Evolutionary conservation across 37 sponge, comb jelly and placozoan species (phyloP), one percentile per base, ranked within the genome.

Genomic region (Eunapius fragilis): DNA sequence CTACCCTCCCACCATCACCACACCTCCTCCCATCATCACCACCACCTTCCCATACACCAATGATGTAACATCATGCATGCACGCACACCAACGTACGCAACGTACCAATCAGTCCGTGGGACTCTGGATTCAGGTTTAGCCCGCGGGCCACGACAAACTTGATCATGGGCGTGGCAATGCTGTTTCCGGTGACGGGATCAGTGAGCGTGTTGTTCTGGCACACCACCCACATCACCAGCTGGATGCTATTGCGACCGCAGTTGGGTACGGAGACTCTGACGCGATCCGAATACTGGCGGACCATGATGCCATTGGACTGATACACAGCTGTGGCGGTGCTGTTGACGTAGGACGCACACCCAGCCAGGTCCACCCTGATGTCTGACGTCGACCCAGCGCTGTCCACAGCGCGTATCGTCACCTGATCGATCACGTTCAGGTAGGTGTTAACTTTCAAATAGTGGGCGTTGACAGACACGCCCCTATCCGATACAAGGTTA

Each of bases 101-200:
- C n/a, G n/a, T 47, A 93, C 94, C 94, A 84, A 93, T 72, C 19
- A 93, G 75, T 50, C 94, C 94, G 87, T 93, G 94, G n/a, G 90
- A 90, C 25, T 87, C 45, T 26, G 90, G 94, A 26, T 81, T 45
- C 17, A 93, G 85, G 49, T 89, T 93, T 35, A 82, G 19, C 3
- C 94, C 94, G 58, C 94, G 70, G 25, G 88, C 37, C n/a, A 93
- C 67, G 9, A 68, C 72, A 75, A 93, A 90, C 38, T 78, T 35
- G 49, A 89, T 86, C 94, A 94, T 94, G 17, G 49, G 36, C 27
- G 80, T 33, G 1, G 58, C 14, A 11, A 58, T 17, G 14, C 0
- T 58, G 24, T 36, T 69, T 17, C 45, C 38, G 32, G 58, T 34
- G 32, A 67, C 67, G 12, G 88, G 83, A 78, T 82, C 71, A 1